phyloP scores from a whole-genome alignment of 2,113 vertebrate genomes.

The Brachypteracias leptosomus region DNA sequence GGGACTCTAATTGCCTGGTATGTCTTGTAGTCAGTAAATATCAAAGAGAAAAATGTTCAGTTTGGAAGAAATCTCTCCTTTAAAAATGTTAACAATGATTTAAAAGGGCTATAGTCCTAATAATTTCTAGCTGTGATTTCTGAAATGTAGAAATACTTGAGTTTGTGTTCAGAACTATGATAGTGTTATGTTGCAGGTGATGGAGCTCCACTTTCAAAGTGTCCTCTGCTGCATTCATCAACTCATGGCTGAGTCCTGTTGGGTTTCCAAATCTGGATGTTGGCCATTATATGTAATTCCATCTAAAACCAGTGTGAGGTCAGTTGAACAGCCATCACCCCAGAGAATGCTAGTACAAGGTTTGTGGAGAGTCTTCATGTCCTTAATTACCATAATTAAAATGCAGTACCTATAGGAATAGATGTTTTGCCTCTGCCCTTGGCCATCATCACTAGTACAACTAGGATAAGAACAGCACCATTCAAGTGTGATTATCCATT shows the following conservation, averaged over 20 bases:
- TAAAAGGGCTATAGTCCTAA: background rate
- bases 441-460: background rate
- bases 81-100: background rate
- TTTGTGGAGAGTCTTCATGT: background rate
- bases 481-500: background rate
- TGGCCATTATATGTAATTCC: background rate
- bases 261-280: background rate
- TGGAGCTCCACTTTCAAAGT: background rate
- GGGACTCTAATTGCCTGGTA: background rate
- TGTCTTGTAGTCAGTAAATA: conserved; percentile 14
- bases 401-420: background rate
- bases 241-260: background rate
- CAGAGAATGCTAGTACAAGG: background rate
- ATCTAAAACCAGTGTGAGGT: background rate
- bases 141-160: background rate
- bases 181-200: background rate
- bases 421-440: background rate
- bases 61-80: background rate
- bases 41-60: background rate
- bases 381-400: too few species aligned
- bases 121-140: background rate
- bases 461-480: background rate
- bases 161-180: background rate
- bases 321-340: background rate
- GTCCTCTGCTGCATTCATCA: background rate